Conservation (phyloP, 2,797 vertebrate genomes). For the Hapalemur alaotrensis region DNA sequence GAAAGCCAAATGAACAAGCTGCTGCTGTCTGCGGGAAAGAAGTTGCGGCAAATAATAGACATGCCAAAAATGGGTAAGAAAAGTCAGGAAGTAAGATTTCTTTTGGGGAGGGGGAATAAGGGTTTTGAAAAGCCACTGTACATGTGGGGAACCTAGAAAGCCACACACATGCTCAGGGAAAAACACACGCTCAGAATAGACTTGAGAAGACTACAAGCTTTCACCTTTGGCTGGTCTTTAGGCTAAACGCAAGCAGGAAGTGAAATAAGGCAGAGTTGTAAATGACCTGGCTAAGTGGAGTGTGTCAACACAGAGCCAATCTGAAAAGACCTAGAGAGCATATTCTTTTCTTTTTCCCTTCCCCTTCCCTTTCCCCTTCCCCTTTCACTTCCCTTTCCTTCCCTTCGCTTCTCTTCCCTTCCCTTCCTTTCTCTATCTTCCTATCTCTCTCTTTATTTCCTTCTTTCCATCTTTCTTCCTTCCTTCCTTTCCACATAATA, state of each 20-base stretch:
- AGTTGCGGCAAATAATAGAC: neutral
- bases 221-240: neutral
- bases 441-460: neutral
- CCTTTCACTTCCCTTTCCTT: neutral
- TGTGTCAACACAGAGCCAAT: neutral
- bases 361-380: too few species aligned
- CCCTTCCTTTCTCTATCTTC: too few species aligned
- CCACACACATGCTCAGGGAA: neutral
- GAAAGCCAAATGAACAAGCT: neutral
- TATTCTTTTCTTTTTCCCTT: neutral
- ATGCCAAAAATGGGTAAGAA: neutral
- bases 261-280: neutral
- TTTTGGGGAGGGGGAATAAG: neutral
- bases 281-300: neutral
- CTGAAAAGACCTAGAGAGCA: neutral
- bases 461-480: neutral
- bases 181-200: neutral
- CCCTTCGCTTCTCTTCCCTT: neutral
- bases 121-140: neutral
- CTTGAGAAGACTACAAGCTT: neutral
- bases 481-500: neutral
- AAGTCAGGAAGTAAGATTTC: neutral
- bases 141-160: neutral
- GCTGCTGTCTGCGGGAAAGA: neutral
- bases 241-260: neutral